phyloP scores from a whole-genome alignment of 2,797 vertebrate species.

The Danio albolineatus region DNA sequence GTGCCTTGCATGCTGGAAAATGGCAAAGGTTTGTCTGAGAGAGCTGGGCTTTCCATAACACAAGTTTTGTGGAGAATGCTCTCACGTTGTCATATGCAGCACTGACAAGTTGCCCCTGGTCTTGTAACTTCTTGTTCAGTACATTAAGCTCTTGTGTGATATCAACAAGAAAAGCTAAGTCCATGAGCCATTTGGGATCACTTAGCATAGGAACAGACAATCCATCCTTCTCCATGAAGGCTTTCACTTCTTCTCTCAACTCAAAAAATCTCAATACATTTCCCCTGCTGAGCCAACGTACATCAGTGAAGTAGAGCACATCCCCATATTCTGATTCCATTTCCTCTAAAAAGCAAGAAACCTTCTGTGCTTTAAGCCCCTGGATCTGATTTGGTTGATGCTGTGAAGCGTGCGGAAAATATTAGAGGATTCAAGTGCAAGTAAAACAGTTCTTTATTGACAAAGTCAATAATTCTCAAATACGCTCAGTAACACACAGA shows the following conservation, averaged over 20 bases:
- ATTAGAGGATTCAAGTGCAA: no score
- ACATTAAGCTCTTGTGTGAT: conserved; percentile 59
- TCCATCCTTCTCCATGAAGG: conserved; percentile 46
- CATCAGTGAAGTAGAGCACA: conserved; percentile 52
- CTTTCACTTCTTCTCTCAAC: conserved; percentile 56
- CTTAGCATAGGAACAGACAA: conserved; percentile 49
- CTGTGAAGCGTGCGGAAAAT: no score
- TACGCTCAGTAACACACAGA: no score
- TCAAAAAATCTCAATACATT: conserved; percentile 55
- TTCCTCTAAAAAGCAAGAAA: conserved; percentile 53
- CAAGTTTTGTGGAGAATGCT: no score
- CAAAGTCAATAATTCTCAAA: no score
- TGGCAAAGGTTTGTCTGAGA: conserved; percentile 51
- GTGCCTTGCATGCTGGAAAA: conserved; percentile 49
- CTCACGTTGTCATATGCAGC: no score
- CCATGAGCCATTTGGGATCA: conserved; percentile 54
- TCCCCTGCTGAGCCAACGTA: conserved; percentile 48
- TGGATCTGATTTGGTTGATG: background rate
- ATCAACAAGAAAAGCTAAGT: conserved; percentile 52
- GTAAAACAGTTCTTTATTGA: no score
- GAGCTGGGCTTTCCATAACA: no score
- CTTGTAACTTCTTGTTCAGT: conserved; percentile 58
- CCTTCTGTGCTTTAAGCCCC: background rate
- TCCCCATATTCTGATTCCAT: conserved; percentile 48
- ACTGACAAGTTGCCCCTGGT: conserved; percentile 1